Evolutionary conservation across 2,888 invertebrate genomes (phyloP), one percentile per base, ranked within the genome.

Genomic region (Dolichomitus sp.): DNA sequence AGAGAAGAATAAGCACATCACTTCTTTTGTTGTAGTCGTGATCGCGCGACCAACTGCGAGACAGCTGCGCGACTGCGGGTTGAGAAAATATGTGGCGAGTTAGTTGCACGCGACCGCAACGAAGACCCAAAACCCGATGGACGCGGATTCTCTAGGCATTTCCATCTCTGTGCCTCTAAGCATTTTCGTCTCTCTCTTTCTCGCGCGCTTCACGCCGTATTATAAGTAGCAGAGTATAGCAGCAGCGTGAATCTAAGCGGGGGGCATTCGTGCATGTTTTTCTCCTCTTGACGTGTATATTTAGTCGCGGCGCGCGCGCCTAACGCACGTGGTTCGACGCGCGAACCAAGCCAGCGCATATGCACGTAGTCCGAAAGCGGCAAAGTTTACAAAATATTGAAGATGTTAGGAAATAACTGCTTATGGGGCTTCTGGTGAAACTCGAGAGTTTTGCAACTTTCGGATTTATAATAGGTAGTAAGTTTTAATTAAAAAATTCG

Each of bases 231-330:
- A 69, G 73, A 57, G 11, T 70, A 65, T 59, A 66, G 72, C 57
- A 76, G 72, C 72, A 63, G 76, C 30, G 59, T 68, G 54, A 59
- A 76, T 80, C 84, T 72, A 78, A 81, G 84, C 84, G 84, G 85
- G 80, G 83, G 75, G 42, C 37, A 12, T 70, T 73, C 80, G 68
- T 40, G 76, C 72, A 80, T 68, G 61, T 83, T 83, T 80, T 76
- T 80, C 72, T 80, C 72, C 76, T 80, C 80, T 73, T 54, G 76
- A 79, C 52, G 83, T 80, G 80, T 83, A 83, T 83, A 83, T 83
- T 83, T 83, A 83, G 83, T 76, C 80, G 61, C 68, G 70, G 68
- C 66, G 66, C 68, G 66, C 68, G 73, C 68, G 72, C 48, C 57
- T 33, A 79, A 40, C 70, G 79, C 80, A 83, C 83, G 83, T 80